Conservation (phyloP, 53 echinoderm and acorn worm species). For the Astropecten irregularis region DNA sequence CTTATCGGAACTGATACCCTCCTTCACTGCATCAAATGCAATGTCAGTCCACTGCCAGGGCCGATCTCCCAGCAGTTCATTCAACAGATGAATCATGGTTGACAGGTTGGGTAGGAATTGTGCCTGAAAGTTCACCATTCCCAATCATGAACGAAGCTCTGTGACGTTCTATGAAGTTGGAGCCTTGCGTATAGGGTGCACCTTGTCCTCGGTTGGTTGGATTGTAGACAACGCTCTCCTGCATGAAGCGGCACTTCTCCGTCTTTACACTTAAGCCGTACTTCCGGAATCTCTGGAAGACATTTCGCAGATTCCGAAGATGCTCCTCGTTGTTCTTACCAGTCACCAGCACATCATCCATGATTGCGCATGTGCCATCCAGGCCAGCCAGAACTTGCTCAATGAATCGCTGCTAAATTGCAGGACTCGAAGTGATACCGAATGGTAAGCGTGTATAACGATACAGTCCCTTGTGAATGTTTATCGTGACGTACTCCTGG, state of each 20-base stretch:
- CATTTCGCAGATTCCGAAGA: slow-evolving; percentile 22
- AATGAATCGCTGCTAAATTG: slow-evolving; percentile 52
- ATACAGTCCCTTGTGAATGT: slow-evolving; percentile 24
- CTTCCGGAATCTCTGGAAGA: slow-evolving; percentile 46
- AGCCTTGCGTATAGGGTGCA: slow-evolving; percentile 21
- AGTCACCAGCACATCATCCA: slow-evolving; percentile 60
- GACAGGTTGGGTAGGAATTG: slow-evolving; percentile 55
- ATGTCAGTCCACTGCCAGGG: slow-evolving; percentile 37
- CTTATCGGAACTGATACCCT: slow-evolving; percentile 16
- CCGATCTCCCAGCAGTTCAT: slow-evolving; percentile 36
- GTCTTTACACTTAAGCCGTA: slow-evolving; percentile 39
- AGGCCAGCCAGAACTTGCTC: slow-evolving; percentile 47
- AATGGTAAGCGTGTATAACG: slow-evolving; percentile 22
- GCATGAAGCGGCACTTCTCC: slow-evolving; percentile 55
- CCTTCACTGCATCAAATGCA: slow-evolving; percentile 38
- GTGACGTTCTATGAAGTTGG: slow-evolving; percentile 21
- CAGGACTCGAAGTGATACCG: slow-evolving; percentile 43
- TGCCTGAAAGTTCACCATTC: slow-evolving; percentile 50
- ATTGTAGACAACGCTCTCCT: slow-evolving; percentile 44
- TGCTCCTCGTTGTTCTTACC: slow-evolving; percentile 43
- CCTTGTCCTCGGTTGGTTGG: slow-evolving; percentile 51
- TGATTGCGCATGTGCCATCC: slow-evolving; percentile 19
- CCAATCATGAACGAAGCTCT: slow-evolving; percentile 50
- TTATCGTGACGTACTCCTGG: slow-evolving; percentile 18
- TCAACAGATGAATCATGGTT: slow-evolving; percentile 53